Evolutionary conservation across 2,797 vertebrate species (phyloP).

Genomic region (Avahi laniger): DNA sequence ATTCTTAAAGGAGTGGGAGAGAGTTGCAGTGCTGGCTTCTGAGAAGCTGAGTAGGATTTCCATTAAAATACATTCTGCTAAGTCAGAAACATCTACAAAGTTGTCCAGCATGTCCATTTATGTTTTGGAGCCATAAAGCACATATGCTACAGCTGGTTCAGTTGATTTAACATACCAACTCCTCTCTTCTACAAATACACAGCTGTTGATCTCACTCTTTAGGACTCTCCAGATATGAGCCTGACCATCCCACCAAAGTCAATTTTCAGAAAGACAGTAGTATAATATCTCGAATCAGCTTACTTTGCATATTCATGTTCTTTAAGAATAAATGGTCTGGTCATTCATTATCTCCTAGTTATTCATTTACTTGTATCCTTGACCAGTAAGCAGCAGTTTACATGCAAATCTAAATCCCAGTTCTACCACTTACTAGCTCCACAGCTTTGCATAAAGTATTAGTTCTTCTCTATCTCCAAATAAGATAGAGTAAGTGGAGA

Average conservation of each 20-base stretch:
- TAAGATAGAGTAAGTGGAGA: background rate
- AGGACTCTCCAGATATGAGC: background rate
- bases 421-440: background rate
- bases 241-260: background rate
- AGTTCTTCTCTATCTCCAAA: background rate
- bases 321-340: background rate
- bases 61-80: background rate
- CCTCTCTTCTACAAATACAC: background rate
- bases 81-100: background rate
- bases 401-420: conserved; percentile 17
- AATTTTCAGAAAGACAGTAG: background rate
- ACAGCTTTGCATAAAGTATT: background rate
- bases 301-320: background rate
- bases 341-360: background rate
- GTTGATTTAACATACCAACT: background rate
- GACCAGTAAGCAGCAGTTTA: background rate
- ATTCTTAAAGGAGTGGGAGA: background rate
- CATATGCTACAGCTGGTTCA: background rate
- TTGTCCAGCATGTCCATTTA: background rate
- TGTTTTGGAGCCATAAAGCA: background rate
- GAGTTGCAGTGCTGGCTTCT: background rate
- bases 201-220: background rate
- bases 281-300: background rate
- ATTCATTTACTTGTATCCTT: background rate
- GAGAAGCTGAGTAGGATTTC: background rate